phyloP scores from a whole-genome alignment of 2,888 invertebrate species.

The Melinaea marsaeus region DNA sequence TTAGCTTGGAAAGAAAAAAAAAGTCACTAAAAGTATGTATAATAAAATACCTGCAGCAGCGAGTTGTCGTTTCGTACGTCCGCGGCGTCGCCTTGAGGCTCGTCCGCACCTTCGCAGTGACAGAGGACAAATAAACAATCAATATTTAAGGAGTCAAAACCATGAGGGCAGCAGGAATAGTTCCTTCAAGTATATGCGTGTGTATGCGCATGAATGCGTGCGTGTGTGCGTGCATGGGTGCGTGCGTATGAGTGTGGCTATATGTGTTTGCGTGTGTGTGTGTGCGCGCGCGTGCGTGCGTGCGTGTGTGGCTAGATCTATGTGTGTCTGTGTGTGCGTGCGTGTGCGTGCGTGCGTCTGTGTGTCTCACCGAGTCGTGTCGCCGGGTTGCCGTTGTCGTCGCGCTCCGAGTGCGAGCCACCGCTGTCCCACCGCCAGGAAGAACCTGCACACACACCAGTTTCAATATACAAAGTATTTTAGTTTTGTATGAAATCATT shows the following conservation, averaged over 20 bases:
- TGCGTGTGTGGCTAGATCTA: not conserved
- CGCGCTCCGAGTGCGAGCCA: slow-evolving; percentile 47
- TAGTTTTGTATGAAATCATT: not conserved
- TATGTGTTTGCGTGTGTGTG: not conserved
- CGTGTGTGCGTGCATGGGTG: too few relatives aligned
- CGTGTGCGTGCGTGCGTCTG: slow-evolving; percentile 2
- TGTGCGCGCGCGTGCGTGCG: not conserved
- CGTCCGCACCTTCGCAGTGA: not conserved
- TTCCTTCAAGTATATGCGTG: not conserved
- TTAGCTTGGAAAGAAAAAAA: not conserved
- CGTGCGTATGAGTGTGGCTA: not conserved
- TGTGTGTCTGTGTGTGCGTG: not conserved
- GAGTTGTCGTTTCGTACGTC: slow-evolving; percentile 60
- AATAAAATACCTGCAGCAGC: slow-evolving; percentile 28
- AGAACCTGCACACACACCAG: slow-evolving; percentile 30
- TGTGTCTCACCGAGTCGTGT: slow-evolving; percentile 23
- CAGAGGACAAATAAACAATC: not conserved
- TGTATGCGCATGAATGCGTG: slow-evolving; percentile 9
- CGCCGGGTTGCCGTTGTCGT: slow-evolving; percentile 55
- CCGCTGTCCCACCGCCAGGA: slow-evolving; percentile 37
- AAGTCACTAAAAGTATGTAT: not conserved
- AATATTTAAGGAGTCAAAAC: not conserved
- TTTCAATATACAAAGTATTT: too few relatives aligned
- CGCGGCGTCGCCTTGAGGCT: slow-evolving; percentile 14
- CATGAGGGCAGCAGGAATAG: too few relatives aligned